These are phyloP conservation scores for Microdon myrmicae DNA, from an alignment of 2,888 invertebrate species.

Conservation along the genomic window DNA sequence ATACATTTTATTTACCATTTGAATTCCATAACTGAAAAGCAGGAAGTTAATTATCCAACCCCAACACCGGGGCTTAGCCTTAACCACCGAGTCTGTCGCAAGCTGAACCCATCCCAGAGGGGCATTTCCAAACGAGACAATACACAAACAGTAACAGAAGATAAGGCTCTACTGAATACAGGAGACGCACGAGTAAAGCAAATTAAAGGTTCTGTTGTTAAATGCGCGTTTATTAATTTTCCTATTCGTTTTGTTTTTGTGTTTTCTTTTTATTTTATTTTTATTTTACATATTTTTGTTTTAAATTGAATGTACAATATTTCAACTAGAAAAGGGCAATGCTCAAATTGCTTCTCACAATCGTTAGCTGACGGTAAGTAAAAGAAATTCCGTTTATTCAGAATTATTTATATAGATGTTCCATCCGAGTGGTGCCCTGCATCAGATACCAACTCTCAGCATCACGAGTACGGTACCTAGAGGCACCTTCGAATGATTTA, in stretches of 20 bases:
- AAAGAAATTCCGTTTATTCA: constrained; percentile 15
- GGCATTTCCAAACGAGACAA: too few species aligned
- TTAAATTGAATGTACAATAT: constrained; percentile 30
- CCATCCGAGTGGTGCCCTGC: constrained; percentile 18
- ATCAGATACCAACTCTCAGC: constrained; percentile 33
- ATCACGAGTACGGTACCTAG: constrained; percentile 35
- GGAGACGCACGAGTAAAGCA: too few species aligned
- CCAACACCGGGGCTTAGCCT: too few species aligned
- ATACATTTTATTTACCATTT: too few species aligned
- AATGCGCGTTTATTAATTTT: constrained; percentile 47
- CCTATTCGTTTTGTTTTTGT: constrained; percentile 35
- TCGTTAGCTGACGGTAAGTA: constrained; percentile 40
- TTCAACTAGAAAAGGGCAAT: constrained; percentile 21
- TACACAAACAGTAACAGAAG: too few species aligned
- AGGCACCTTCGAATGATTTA: constrained; percentile 14
- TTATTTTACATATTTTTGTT: constrained; percentile 43
- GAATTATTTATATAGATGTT: constrained; percentile 3
- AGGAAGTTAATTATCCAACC: too few species aligned
- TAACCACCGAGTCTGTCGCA: too few species aligned
- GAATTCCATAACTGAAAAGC: too few species aligned
- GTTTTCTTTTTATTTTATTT: too few species aligned
- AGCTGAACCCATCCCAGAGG: too few species aligned
- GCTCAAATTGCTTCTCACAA: constrained; percentile 2
- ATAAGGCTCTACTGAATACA: too few species aligned
- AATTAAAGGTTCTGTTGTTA: too few species aligned